These are phyloP conservation scores for Neoaliturus tenellus DNA, from an alignment of 2,888 invertebrate species.

Conservation along the genomic window DNA sequence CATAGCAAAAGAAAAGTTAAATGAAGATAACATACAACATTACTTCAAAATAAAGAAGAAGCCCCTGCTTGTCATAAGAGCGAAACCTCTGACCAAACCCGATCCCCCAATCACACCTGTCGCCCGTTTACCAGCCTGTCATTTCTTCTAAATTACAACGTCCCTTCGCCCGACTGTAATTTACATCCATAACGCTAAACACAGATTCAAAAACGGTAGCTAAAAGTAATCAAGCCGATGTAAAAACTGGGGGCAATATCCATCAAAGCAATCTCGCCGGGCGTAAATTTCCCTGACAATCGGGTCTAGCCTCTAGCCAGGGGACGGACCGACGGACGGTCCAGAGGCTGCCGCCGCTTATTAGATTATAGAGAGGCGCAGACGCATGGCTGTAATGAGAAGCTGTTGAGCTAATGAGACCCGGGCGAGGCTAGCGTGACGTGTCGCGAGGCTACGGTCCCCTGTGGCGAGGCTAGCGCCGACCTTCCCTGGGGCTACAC, in stretches of 20 bases:
- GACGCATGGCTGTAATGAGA: constrained; percentile 33
- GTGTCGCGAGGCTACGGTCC: background rate
- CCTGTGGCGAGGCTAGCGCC: background rate
- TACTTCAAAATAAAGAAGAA: no score
- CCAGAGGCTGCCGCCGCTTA: constrained; percentile 22
- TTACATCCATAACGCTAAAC: constrained; percentile 35
- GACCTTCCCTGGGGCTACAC: background rate
- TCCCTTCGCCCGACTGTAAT: background rate
- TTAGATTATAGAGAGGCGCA: constrained; percentile 41
- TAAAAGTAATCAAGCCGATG: constrained; percentile 11
- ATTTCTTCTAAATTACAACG: constrained; percentile 6
- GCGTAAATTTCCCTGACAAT: constrained; percentile 40
- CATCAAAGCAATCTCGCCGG: constrained; percentile 36
- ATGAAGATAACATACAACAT: no score
- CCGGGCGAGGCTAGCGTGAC: background rate
- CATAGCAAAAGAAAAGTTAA: no score
- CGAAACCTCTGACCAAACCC: background rate
- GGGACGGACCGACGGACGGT: background rate
- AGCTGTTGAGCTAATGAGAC: constrained; percentile 24
- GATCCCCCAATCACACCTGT: background rate
- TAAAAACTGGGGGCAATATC: constrained; percentile 16
- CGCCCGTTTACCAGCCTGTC: constrained; percentile 13
- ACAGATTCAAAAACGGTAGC: constrained; percentile 27
- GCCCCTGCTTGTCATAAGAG: background rate
- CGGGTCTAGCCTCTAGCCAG: background rate